These are phyloP conservation scores for Brachypalpus laphriformis DNA, from an alignment of 2,888 invertebrate genomes.

Conservation along the genomic window DNA sequence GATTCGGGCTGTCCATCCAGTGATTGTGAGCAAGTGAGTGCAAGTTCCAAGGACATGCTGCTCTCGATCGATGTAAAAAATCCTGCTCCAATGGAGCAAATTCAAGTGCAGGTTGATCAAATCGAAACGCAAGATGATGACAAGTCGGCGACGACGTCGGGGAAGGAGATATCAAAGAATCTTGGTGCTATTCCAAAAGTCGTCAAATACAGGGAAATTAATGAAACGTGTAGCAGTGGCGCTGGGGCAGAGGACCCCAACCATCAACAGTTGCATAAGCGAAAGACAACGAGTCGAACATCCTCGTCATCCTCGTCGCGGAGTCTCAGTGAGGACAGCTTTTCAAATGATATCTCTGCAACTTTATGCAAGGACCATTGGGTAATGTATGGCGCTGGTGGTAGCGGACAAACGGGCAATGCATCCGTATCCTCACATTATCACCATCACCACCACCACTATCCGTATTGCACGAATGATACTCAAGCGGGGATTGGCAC, in stretches of 20 bases:
- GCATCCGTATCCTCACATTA: constrained; percentile 31
- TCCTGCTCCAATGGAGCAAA: constrained; percentile 76
- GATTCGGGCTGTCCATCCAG: constrained; percentile 83
- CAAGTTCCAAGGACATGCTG: constrained; percentile 88
- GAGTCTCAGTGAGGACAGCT: constrained; percentile 85
- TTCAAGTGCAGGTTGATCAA: constrained; percentile 41
- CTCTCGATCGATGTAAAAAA: constrained; percentile 81
- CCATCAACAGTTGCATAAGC: constrained; percentile 76
- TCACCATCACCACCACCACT: constrained; percentile 55
- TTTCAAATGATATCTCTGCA: constrained; percentile 81
- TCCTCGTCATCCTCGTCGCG: constrained; percentile 85
- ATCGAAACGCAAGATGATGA: constrained; percentile 76
- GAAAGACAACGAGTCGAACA: constrained; percentile 85
- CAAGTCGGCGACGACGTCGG: constrained; percentile 81
- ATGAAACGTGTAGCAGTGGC: constrained; percentile 75
- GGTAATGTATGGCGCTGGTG: constrained; percentile 80
- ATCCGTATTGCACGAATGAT: constrained; percentile 42
- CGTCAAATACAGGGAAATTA: constrained; percentile 80
- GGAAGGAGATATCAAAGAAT: constrained; percentile 76
- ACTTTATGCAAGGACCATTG: constrained; percentile 78
- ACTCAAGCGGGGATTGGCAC: constrained; percentile 30
- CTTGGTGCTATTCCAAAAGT: constrained; percentile 84
- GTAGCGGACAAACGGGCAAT: constrained; percentile 74
- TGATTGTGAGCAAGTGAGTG: constrained; percentile 86
- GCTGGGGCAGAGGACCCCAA: constrained; percentile 28